Evolutionary conservation across 2,797 vertebrate genomes (phyloP).

Genomic region (Lepus oiostolus): DNA sequence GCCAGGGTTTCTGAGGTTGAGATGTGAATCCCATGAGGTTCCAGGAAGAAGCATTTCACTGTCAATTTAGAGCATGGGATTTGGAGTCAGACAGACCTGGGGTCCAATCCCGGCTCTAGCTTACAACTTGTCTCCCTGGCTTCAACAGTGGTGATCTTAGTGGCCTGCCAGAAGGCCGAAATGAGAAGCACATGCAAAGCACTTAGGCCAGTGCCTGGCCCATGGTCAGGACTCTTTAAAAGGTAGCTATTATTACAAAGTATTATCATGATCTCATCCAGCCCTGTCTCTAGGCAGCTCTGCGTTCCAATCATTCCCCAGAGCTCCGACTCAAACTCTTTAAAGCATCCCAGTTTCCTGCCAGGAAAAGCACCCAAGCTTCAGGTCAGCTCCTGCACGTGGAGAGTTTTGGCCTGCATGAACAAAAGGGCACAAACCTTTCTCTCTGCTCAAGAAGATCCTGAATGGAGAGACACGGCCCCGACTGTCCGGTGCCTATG

Average conservation of each 20-base stretch:
- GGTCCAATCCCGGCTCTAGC: conserved; percentile 23
- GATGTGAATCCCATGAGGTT: conserved; percentile 38
- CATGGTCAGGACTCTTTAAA: conserved; percentile 58
- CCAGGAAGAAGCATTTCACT: conserved; percentile 14
- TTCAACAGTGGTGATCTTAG: neutral
- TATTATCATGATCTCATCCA: conserved; percentile 72
- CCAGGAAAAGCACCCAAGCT: conserved; percentile 45
- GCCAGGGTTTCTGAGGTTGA: conserved; percentile 20
- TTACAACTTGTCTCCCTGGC: conserved; percentile 38
- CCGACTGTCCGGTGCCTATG: neutral
- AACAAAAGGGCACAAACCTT: conserved; percentile 44
- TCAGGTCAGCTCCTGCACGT: conserved; percentile 45
- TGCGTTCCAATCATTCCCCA: conserved; percentile 71
- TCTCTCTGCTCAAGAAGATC: neutral
- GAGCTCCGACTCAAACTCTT: conserved; percentile 56
- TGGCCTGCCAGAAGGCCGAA: conserved; percentile 61
- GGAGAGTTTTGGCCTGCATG: conserved; percentile 21
- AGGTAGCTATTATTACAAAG: conserved; percentile 70
- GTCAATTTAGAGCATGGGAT: conserved; percentile 12
- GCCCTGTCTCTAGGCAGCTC: conserved; percentile 58
- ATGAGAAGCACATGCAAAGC: conserved; percentile 60
- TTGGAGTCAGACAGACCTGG: conserved; percentile 25
- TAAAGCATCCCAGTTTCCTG: conserved; percentile 41
- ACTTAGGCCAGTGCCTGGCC: conserved; percentile 59
- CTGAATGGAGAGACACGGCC: conserved; percentile 6